Percentiles rank a stretch among this genome's conserved stretches.
Evolutionary conservation across 2,888 invertebrate genomes (phyloP).

Genomic region (Phyllotreta cruciferae): DNA sequence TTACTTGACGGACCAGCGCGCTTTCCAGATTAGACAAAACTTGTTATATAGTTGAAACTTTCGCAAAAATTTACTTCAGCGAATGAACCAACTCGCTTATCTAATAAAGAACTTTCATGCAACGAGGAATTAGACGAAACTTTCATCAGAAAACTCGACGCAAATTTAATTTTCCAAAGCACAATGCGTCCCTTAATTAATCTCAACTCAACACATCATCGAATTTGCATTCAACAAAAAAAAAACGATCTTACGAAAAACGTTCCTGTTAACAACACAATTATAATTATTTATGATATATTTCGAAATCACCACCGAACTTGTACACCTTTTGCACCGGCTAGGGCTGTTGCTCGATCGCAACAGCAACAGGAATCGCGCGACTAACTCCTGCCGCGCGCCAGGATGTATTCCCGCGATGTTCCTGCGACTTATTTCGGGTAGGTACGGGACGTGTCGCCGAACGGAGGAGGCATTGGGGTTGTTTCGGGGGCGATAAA

Average conservation of each 20-base stretch:
- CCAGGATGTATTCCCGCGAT: constrained; percentile 17
- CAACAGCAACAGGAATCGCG: constrained; percentile 33
- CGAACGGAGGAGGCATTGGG: background rate
- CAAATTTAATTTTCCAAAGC: background rate
- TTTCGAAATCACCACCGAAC: too few species aligned
- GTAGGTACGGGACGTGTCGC: constrained; percentile 29
- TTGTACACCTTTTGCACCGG: background rate
- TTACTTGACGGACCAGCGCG: background rate
- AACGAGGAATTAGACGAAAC: too few species aligned
- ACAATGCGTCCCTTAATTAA: background rate
- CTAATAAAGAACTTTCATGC: too few species aligned
- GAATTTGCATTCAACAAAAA: too few species aligned
- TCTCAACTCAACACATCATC: background rate
- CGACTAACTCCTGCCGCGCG: constrained; percentile 16
- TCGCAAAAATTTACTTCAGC: too few species aligned
- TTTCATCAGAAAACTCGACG: too few species aligned
- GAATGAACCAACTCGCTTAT: too few species aligned
- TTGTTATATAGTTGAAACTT: too few species aligned
- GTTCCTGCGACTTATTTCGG: constrained; percentile 26
- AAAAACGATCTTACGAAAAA: too few species aligned
- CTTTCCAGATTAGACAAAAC: background rate
- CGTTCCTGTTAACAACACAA: too few species aligned
- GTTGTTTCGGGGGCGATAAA: constrained; percentile 10
- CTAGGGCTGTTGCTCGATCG: constrained; percentile 30
- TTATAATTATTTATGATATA: too few species aligned